Percentiles rank a stretch among this genome's conserved stretches.
These are phyloP conservation scores for Zaprionus kolodkinae DNA, from an alignment of 1,140 invertebrate species.

Conservation along the genomic window DNA sequence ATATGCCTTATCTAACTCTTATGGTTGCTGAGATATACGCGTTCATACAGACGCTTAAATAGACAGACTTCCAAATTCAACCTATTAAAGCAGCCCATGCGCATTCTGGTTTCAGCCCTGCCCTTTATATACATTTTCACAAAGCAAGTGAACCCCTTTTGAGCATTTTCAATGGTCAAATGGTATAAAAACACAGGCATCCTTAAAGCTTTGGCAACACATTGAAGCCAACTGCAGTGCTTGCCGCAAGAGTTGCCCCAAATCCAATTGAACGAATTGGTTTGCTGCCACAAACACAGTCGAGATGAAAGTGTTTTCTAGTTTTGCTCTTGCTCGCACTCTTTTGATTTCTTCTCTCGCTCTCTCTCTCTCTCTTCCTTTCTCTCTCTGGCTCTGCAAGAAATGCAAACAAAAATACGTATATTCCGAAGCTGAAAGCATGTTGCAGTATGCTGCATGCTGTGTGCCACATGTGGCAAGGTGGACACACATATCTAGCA, in stretches of 20 bases:
- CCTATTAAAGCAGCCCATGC: not conserved
- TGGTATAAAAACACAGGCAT: not conserved
- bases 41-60: not conserved
- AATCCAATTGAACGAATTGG: slow-evolving; percentile 55
- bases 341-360: slow-evolving; percentile 10
- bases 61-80: not conserved
- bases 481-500: not conserved
- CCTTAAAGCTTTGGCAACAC: slow-evolving; percentile 8
- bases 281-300: slow-evolving; percentile 13
- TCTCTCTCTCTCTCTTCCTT: not conserved
- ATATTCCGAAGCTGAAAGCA: not conserved
- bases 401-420: slow-evolving; percentile 12
- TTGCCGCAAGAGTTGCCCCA: not conserved
- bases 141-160: not conserved
- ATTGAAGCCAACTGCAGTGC: not conserved
- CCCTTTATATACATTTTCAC: not conserved
- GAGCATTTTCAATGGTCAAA: not conserved
- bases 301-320: slow-evolving; percentile 23
- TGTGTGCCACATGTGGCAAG: slow-evolving; percentile 1
- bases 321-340: not conserved
- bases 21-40: not conserved
- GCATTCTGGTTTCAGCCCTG: too few species aligned
- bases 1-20: not conserved
- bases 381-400: slow-evolving; percentile 1
- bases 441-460: not conserved